Conservation (phyloP, 2,113 vertebrate species). For the Sebastes schlegelii region DNA sequence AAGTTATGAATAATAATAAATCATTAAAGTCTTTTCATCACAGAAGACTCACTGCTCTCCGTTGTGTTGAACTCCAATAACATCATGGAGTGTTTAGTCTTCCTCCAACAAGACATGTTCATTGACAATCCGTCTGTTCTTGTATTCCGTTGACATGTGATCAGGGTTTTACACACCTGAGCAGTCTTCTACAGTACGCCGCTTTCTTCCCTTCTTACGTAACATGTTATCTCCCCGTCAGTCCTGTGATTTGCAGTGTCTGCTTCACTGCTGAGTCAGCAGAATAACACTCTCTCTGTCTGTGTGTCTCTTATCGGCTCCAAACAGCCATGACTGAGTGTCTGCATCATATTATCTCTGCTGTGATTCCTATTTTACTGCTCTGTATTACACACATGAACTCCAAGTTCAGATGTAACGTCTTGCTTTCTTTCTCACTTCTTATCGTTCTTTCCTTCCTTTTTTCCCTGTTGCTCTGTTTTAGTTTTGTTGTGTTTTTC, state of each 20-base stretch:
- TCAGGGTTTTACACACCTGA: background rate
- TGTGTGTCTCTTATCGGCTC: slow-evolving; percentile 26
- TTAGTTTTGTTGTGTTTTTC: background rate
- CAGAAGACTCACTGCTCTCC: background rate
- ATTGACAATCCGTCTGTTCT: background rate
- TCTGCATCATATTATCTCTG: slow-evolving; percentile 26
- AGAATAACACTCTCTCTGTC: background rate
- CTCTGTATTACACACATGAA: background rate
- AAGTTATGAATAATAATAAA: too few relatives aligned
- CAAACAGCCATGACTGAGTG: slow-evolving; percentile 7
- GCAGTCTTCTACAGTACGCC: background rate
- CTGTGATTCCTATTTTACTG: slow-evolving; percentile 27
- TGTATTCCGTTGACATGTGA: background rate
- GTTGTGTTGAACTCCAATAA: background rate
- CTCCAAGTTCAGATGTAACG: background rate
- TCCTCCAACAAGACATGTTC: background rate
- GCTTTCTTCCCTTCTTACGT: slow-evolving; percentile 12
- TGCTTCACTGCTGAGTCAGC: slow-evolving; percentile 50
- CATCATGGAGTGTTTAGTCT: background rate
- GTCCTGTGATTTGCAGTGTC: slow-evolving; percentile 17
- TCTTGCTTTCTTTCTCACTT: background rate
- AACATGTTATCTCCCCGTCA: slow-evolving; percentile 26
- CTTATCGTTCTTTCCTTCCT: too few relatives aligned
- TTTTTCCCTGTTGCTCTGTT: background rate
- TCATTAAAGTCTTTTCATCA: background rate